Conservation (phyloP, 2,888 invertebrate genomes). For the Hypomecis punctinalis region DNA sequence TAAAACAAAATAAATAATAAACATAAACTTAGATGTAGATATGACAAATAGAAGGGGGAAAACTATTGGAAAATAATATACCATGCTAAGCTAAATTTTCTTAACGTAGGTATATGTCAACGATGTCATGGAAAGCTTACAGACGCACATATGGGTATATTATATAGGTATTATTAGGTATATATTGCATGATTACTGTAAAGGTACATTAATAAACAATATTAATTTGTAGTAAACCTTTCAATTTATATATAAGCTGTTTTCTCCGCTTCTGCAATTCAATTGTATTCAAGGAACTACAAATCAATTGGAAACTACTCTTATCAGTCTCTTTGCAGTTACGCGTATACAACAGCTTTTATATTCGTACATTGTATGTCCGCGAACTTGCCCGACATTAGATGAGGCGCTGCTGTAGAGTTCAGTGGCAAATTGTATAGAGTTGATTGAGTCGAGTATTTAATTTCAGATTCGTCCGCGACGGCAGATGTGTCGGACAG, state of each 20-base stretch:
- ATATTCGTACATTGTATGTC: slow-evolving; percentile 7
- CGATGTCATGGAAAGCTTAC: too few species aligned
- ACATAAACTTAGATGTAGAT: too few species aligned
- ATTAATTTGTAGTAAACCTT: not conserved
- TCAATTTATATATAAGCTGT: not conserved
- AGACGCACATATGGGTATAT: too few species aligned
- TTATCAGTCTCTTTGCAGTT: slow-evolving; percentile 10
- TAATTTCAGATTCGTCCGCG: slow-evolving; percentile 1
- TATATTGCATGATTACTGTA: too few species aligned
- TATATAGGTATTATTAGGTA: too few species aligned
- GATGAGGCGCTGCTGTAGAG: slow-evolving; percentile 1
- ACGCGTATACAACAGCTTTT: slow-evolving; percentile 6
- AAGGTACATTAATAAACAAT: too few species aligned
- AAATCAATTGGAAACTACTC: slow-evolving; percentile 24
- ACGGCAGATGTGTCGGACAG: slow-evolving; percentile 17
- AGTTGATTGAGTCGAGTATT: not conserved
- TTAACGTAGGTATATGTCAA: too few species aligned
- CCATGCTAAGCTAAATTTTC: too few species aligned
- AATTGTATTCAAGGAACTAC: slow-evolving; percentile 12
- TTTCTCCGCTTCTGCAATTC: not conserved
- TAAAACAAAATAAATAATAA: too few species aligned
- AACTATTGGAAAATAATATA: too few species aligned
- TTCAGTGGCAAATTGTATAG: not conserved
- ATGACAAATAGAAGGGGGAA: too few species aligned
- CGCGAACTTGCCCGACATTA: slow-evolving; percentile 14